Evolutionary conservation across 2,888 invertebrate species (phyloP).

Genomic region (Harpalus rubripes): DNA sequence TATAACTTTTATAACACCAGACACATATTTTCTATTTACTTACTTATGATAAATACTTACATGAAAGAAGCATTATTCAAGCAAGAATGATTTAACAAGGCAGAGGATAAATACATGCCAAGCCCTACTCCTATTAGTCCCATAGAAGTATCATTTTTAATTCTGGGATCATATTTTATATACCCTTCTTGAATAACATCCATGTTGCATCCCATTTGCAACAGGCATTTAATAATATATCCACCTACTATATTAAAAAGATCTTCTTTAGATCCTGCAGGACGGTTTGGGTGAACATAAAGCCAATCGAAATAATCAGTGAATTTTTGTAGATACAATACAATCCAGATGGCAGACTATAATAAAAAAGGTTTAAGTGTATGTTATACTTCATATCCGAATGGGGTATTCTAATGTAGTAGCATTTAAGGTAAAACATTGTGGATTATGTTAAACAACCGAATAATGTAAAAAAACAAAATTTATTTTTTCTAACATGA

Average conservation of each 20-base stretch:
- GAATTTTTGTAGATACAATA: constrained; percentile 29
- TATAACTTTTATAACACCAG: no score
- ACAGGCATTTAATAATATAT: constrained; percentile 4
- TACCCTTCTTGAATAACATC: neutral
- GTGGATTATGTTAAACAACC: no score
- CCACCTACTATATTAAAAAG: constrained; percentile 28
- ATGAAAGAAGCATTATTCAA: constrained; percentile 9
- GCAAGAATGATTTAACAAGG: constrained; percentile 52
- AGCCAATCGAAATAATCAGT: constrained; percentile 53
- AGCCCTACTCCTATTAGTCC: neutral
- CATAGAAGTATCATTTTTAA: neutral
- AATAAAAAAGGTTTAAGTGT: constrained; percentile 5
- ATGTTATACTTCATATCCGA: no score
- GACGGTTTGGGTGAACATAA: constrained; percentile 21
- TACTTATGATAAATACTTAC: neutral
- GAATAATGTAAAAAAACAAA: no score
- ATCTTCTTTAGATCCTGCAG: constrained; percentile 20
- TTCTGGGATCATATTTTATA: no score
- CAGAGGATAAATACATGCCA: constrained; percentile 41
- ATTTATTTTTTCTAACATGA: no score
- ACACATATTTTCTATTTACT: no score
- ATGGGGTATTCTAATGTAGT: no score
- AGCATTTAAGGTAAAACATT: no score
- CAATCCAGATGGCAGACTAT: constrained; percentile 2
- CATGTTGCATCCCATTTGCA: constrained; percentile 7